phyloP scores from a whole-genome alignment of 2,888 invertebrate genomes.

The Ochropleura leucogaster region DNA sequence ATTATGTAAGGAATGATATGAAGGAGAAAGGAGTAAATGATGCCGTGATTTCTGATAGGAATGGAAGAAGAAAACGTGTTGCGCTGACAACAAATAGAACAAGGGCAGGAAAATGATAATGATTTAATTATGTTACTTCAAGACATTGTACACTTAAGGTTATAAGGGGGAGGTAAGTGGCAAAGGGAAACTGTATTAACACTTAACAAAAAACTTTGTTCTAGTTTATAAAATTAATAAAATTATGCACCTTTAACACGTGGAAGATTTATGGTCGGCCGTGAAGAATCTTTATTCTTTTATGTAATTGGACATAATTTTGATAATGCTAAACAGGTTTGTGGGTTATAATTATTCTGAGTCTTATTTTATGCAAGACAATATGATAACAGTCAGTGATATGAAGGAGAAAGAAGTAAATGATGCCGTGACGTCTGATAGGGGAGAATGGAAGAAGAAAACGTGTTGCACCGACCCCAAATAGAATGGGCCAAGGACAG shows the following conservation, averaged over 20 bases:
- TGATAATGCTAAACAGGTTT: not conserved
- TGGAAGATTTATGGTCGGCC: not conserved
- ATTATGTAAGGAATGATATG: too few relatives aligned
- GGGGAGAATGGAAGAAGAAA: too few relatives aligned
- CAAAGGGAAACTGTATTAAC: slow-evolving; percentile 24
- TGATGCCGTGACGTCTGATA: not conserved
- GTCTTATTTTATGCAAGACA: too few relatives aligned
- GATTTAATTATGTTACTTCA: not conserved
- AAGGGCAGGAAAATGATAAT: too few relatives aligned
- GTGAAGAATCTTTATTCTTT: not conserved
- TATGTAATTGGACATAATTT: not conserved
- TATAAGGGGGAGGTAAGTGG: slow-evolving; percentile 13
- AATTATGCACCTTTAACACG: slow-evolving; percentile 23
- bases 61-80: too few relatives aligned
- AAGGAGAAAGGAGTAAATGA: too few relatives aligned
- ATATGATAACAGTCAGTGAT: not conserved
- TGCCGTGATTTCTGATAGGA: too few relatives aligned
- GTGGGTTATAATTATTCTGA: slow-evolving; percentile 2
- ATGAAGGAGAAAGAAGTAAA: too few relatives aligned
- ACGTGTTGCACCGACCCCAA: too few relatives aligned
- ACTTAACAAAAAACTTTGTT: slow-evolving; percentile 39
- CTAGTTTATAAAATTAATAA: slow-evolving; percentile 21
- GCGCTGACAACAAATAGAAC: too few relatives aligned
- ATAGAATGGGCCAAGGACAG: too few relatives aligned
- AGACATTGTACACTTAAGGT: slow-evolving; percentile 9